phyloP scores from a whole-genome alignment of 2,888 invertebrate species.

The Pandemis corylana region DNA sequence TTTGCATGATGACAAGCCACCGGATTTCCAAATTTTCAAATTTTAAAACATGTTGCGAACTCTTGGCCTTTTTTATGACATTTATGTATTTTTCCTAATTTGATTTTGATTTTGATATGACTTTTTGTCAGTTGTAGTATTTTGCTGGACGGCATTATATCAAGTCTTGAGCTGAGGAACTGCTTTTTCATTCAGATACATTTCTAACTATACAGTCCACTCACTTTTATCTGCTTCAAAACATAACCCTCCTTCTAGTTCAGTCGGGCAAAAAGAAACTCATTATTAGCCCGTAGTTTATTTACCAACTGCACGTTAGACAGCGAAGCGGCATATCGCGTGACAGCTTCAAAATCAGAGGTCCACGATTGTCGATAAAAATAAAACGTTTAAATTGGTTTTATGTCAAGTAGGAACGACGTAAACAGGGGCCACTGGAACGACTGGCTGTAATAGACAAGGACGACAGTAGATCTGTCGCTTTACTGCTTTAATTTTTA shows the following conservation, averaged over 20 bases:
- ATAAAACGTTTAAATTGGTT: conserved; percentile 43
- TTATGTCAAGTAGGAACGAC: conserved; percentile 42
- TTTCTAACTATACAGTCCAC: too few species aligned
- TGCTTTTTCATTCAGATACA: too few species aligned
- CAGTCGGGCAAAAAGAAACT: background rate
- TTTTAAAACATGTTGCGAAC: background rate
- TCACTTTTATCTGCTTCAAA: too few species aligned
- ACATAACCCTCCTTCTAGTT: background rate
- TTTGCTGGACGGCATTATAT: too few species aligned
- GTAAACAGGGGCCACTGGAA: conserved; percentile 39
- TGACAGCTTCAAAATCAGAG: conserved; percentile 34
- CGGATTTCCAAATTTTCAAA: background rate
- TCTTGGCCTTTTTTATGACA: too few species aligned
- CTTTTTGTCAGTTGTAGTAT: too few species aligned
- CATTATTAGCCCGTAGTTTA: background rate
- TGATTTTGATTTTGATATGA: too few species aligned
- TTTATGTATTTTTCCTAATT: too few species aligned
- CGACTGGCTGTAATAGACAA: conserved; percentile 1
- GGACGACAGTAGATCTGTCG: conserved; percentile 18
- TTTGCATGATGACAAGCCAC: too few species aligned
- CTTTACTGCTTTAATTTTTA: background rate
- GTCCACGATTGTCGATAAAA: conserved; percentile 41
- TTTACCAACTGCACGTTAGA: background rate
- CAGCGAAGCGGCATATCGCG: conserved; percentile 23
- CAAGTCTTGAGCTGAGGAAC: too few species aligned